phyloP scores from a whole-genome alignment of 1,140 invertebrate genomes.

The Drosophila micromelanica region DNA sequence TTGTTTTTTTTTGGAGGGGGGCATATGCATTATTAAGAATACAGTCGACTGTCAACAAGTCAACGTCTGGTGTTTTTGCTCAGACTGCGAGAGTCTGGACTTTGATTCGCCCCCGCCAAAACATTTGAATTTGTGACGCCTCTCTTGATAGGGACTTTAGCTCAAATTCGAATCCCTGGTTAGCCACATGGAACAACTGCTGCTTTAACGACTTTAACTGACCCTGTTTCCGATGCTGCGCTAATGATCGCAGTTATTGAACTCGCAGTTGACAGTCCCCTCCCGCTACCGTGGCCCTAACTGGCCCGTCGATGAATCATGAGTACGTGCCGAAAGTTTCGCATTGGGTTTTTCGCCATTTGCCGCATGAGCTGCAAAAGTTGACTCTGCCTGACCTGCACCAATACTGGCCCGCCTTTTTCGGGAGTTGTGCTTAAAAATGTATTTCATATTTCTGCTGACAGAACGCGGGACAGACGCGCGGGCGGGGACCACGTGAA shows the following conservation, averaged over 20 bases:
- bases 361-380: constrained; percentile 24
- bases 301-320: constrained; percentile 47
- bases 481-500: constrained; percentile 1
- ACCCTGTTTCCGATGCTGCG: constrained; percentile 20
- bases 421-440: constrained; percentile 35
- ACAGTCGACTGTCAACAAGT: constrained; percentile 78
- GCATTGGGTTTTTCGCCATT: constrained; percentile 30
- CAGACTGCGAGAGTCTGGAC: constrained; percentile 3
- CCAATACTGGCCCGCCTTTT: constrained; percentile 11
- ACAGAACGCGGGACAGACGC: constrained; percentile 10
- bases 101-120: constrained; percentile 16
- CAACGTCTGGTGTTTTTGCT: constrained; percentile 57
- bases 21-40: constrained; percentile 79
- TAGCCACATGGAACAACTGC: constrained; percentile 26
- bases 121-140: constrained; percentile 31
- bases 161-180: constrained; percentile 11
- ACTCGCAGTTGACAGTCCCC: constrained; percentile 50
- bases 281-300: constrained; percentile 15
- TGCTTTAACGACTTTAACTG: constrained; percentile 26
- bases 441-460: constrained; percentile 68
- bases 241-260: constrained; percentile 71
- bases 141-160: background rate
- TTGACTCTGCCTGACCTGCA: constrained; percentile 49
- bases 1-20: constrained; percentile 40
- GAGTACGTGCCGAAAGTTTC: constrained; percentile 65